Conservation (phyloP, 2,797 vertebrate genomes). For the Enteromius paludinosus region DNA sequence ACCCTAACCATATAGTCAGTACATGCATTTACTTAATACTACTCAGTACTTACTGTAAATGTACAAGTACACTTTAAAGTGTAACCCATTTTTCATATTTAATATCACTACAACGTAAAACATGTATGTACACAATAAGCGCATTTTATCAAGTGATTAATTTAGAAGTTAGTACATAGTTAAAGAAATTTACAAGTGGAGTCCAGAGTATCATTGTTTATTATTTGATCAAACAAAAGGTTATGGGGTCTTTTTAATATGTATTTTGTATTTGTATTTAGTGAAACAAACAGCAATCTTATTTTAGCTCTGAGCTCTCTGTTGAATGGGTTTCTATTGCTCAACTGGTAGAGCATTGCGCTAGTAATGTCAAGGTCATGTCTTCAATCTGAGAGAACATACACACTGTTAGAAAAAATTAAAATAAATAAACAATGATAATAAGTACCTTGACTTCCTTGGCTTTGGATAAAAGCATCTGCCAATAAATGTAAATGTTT, state of each 20-base stretch:
- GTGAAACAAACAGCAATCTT: not conserved
- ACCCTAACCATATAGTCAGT: too few species aligned
- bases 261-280: not conserved
- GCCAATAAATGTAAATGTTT: not conserved
- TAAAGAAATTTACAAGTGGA: not conserved
- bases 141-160: not conserved
- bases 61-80: too few species aligned
- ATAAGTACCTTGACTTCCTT: conserved; percentile 6
- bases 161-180: not conserved
- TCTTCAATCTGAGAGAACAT: conserved; percentile 1
- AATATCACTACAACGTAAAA: not conserved
- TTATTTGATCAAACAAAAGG: not conserved
- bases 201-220: not conserved
- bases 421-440: not conserved
- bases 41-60: too few species aligned
- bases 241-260: not conserved
- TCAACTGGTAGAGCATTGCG: not conserved
- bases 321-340: not conserved
- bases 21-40: too few species aligned
- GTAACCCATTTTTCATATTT: not conserved
- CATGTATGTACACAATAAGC: not conserved
- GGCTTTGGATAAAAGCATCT: conserved; percentile 8
- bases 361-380: conserved; percentile 40
- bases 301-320: not conserved
- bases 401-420: conserved; percentile 12